phyloP scores from a whole-genome alignment of 2,797 vertebrate genomes.

The Sebastes flavidus region DNA sequence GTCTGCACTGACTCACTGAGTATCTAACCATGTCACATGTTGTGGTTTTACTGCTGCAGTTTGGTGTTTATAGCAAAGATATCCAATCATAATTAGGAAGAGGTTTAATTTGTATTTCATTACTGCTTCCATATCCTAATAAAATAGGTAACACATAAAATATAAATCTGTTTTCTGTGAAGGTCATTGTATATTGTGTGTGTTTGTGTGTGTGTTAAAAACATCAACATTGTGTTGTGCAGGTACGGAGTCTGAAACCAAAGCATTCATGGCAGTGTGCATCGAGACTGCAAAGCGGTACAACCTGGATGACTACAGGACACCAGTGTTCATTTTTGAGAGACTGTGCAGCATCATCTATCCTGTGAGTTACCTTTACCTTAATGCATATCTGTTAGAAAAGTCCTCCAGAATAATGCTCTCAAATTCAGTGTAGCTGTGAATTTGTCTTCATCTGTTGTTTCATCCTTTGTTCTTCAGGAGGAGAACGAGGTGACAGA shows the following conservation, averaged over 20 bases:
- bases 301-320: slow-evolving; percentile 96
- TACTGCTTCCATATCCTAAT: neutral
- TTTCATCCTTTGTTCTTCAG: slow-evolving; percentile 69
- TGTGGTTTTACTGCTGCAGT: neutral
- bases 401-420: neutral
- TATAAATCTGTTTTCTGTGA: neutral
- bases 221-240: neutral
- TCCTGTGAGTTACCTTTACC: slow-evolving; percentile 84
- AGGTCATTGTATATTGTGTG: neutral
- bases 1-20: slow-evolving; percentile 66
- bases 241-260: slow-evolving; percentile 99
- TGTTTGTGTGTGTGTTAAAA: neutral
- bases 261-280: slow-evolving; percentile 99
- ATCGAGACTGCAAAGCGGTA: slow-evolving; percentile 99
- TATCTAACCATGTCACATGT: neutral
- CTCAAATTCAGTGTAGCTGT: neutral
- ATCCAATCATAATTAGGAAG: neutral
- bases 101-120: neutral
- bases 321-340: slow-evolving; percentile 98
- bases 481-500: slow-evolving; percentile 99
- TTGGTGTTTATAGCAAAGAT: neutral
- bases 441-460: neutral
- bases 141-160: neutral
- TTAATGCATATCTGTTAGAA: neutral
- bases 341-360: slow-evolving; percentile 99